Evolutionary conservation across 2,888 invertebrate species (phyloP).

Genomic region (Phragmatobia fuliginosa): DNA sequence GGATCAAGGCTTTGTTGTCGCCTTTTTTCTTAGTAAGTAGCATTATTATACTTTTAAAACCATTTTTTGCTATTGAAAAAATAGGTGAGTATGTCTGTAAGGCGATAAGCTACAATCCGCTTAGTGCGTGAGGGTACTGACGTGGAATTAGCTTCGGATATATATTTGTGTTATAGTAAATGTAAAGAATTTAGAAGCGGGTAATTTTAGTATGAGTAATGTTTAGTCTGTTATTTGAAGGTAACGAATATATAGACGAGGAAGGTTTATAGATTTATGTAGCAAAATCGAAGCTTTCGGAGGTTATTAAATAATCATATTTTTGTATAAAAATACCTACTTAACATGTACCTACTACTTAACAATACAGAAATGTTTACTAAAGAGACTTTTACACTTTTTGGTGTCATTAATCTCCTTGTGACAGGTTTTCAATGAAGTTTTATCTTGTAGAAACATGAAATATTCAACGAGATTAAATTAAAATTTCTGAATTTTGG

Average conservation of each 20-base stretch:
- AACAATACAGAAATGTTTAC: slow-evolving; percentile 25
- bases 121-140: slow-evolving; percentile 74
- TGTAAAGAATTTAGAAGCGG: background rate
- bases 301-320: slow-evolving; percentile 27
- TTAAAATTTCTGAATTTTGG: too few species aligned
- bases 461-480: background rate
- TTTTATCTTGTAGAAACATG: background rate
- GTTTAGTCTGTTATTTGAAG: background rate
- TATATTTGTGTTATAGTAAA: slow-evolving; percentile 65
- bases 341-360: slow-evolving; percentile 21
- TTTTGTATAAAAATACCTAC: background rate
- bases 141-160: slow-evolving; percentile 79
- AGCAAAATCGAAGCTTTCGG: background rate
- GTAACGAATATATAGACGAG: background rate
- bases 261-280: too few species aligned
- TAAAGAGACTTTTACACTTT: slow-evolving; percentile 24
- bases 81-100: slow-evolving; percentile 77
- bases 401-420: slow-evolving; percentile 10
- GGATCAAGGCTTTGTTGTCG: slow-evolving; percentile 79
- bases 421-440: background rate
- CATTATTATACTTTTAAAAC: slow-evolving; percentile 70
- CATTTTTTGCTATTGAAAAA: slow-evolving; percentile 79
- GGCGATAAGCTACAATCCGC: slow-evolving; percentile 84
- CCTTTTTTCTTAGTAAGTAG: slow-evolving; percentile 67
- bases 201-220: background rate